phyloP scores from a whole-genome alignment of 2,888 invertebrate species.

The Herminia tarsipennalis region DNA sequence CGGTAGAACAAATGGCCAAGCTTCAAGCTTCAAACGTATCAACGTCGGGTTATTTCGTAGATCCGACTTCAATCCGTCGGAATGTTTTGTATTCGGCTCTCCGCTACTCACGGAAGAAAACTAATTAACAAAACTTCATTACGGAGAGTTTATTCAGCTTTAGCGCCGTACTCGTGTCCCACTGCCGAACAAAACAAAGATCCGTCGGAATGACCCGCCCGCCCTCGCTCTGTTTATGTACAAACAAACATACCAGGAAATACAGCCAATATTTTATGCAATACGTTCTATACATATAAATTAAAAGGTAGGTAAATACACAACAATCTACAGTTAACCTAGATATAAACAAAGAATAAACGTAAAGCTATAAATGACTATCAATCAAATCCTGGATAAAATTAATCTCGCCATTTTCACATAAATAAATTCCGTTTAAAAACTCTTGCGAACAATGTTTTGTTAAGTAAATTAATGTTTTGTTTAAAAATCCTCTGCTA shows the following conservation, averaged over 20 bases:
- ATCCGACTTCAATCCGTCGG: slow-evolving; percentile 15
- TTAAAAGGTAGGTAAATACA: too few relatives aligned
- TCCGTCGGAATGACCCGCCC: slow-evolving; percentile 2
- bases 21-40: slow-evolving; percentile 2
- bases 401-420: too few relatives aligned
- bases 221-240: not conserved
- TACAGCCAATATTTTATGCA: not conserved
- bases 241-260: not conserved
- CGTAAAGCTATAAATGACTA: too few relatives aligned
- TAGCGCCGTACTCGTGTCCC: slow-evolving; percentile 25
- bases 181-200: slow-evolving; percentile 26
- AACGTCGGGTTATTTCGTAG: slow-evolving; percentile 22
- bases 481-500: too few relatives aligned
- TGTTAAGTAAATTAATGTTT: too few relatives aligned
- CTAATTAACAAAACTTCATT: slow-evolving; percentile 49
- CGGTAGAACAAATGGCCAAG: not conserved
- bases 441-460: too few relatives aligned
- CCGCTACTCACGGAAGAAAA: slow-evolving; percentile 35
- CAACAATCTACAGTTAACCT: too few relatives aligned
- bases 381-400: too few relatives aligned
- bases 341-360: too few relatives aligned
- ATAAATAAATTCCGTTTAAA: too few relatives aligned
- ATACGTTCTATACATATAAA: too few relatives aligned
- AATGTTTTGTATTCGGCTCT: slow-evolving; percentile 38
- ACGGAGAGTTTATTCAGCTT: slow-evolving; percentile 40